Percentiles rank a stretch among this genome's conserved stretches.
Conservation (phyloP, 2,113 vertebrate species). For the Ifrita kowaldi region DNA sequence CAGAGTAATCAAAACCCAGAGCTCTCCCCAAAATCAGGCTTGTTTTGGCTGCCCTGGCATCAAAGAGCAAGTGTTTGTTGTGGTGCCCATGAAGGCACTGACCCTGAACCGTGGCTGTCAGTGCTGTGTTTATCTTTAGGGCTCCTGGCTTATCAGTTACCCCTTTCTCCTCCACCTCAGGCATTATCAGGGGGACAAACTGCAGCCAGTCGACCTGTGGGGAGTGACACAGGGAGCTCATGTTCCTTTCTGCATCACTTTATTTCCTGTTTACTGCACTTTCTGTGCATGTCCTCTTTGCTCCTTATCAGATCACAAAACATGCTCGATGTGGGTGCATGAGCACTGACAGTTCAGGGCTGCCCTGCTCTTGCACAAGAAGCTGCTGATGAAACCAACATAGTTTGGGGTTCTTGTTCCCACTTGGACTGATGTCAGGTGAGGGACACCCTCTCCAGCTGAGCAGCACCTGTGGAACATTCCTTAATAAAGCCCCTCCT, state of each 20-base stretch:
- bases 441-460: not conserved
- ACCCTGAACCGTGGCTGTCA: not conserved
- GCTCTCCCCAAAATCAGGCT: not conserved
- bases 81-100: not conserved
- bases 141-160: not conserved
- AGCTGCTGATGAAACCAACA: not conserved
- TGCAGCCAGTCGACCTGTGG: accelerated
- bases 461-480: not conserved
- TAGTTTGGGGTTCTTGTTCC: not conserved
- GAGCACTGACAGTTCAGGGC: not conserved
- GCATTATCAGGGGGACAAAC: not conserved
- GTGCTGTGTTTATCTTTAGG: not conserved
- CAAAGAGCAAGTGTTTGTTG: not conserved
- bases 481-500: not conserved
- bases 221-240: not conserved
- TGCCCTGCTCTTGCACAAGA: not conserved
- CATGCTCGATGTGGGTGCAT: accelerated
- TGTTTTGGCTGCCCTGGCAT: not conserved
- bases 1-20: not conserved
- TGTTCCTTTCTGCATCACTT: not conserved
- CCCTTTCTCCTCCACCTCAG: not conserved
- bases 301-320: not conserved
- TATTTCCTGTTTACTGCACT: not conserved
- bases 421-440: not conserved
- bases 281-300: not conserved